Conservation (phyloP, 2,113 vertebrate species). For the Sapajus apella region DNA sequence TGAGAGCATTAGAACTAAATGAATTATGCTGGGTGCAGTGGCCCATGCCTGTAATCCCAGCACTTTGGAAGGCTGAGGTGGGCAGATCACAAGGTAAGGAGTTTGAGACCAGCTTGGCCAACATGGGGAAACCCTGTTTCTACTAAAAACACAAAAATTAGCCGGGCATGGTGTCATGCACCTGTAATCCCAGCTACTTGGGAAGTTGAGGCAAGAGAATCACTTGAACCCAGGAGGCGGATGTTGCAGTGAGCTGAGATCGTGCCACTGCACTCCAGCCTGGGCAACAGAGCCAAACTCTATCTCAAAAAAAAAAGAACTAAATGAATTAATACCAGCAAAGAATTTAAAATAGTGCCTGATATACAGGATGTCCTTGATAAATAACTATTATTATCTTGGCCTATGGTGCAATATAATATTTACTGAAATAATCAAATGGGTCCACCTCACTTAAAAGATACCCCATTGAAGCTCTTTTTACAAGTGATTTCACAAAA, state of each 20-base stretch:
- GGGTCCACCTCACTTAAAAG: constrained; percentile 2
- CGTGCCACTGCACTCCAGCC: too few relatives aligned
- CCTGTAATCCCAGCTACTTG: too few relatives aligned
- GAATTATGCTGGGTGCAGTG: background rate
- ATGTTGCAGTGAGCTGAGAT: too few relatives aligned
- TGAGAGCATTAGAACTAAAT: background rate
- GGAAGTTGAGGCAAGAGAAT: too few relatives aligned
- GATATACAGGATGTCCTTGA: background rate
- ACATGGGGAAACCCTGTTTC: too few relatives aligned
- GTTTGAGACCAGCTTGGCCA: too few relatives aligned
- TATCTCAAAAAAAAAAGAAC: too few relatives aligned
- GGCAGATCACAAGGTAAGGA: too few relatives aligned
- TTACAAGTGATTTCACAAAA: constrained; percentile 14
- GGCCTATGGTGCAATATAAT: background rate
- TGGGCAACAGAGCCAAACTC: too few relatives aligned
- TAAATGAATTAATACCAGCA: background rate
- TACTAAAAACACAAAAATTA: too few relatives aligned
- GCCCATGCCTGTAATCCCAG: background rate
- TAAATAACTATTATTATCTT: background rate
- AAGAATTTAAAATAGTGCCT: background rate
- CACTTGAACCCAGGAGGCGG: too few relatives aligned
- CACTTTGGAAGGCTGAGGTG: background rate
- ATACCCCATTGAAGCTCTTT: background rate
- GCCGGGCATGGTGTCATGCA: too few relatives aligned
- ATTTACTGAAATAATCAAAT: constrained; percentile 1